Conservation (phyloP, 2,888 invertebrate genomes). For the Disparrhopalites patrizii region DNA sequence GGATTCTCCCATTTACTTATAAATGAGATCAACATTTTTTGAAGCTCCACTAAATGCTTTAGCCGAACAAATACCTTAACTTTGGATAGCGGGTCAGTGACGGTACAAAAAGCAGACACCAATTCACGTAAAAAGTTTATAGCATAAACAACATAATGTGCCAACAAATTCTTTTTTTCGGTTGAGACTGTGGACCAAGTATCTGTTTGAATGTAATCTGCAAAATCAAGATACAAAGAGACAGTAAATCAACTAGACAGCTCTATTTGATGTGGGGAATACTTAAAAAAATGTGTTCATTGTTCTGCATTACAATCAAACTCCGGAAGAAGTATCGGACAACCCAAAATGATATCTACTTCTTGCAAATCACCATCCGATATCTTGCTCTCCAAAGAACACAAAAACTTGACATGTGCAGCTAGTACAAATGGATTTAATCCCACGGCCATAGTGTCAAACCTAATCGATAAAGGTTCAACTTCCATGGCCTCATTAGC, state of each 20-base stretch:
- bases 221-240: background rate
- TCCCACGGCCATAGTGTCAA: slow-evolving; percentile 6
- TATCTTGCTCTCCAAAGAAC: slow-evolving; percentile 14
- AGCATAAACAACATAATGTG: slow-evolving; percentile 12
- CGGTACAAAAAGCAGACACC: slow-evolving; percentile 17
- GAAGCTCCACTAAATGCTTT: slow-evolving; percentile 8
- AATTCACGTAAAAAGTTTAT: slow-evolving; percentile 26
- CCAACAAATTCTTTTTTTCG: slow-evolving; percentile 10
- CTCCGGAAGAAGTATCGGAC: slow-evolving; percentile 20
- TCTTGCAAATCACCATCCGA: slow-evolving; percentile 16
- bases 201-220: background rate
- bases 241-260: background rate
- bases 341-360: slow-evolving; percentile 26
- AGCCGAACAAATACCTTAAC: slow-evolving; percentile 19
- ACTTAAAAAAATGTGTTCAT: background rate
- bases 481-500: slow-evolving; percentile 10
- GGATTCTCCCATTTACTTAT: background rate
- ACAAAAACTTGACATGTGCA: slow-evolving; percentile 20
- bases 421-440: slow-evolving; percentile 16
- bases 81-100: slow-evolving; percentile 2
- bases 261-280: background rate
- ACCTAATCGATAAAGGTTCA: slow-evolving; percentile 16
- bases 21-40: slow-evolving; percentile 6
- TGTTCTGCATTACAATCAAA: slow-evolving; percentile 5
- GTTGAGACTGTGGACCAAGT: background rate